Conservation (phyloP, 2,113 vertebrate species). For the Phrynosoma platyrhinos region DNA sequence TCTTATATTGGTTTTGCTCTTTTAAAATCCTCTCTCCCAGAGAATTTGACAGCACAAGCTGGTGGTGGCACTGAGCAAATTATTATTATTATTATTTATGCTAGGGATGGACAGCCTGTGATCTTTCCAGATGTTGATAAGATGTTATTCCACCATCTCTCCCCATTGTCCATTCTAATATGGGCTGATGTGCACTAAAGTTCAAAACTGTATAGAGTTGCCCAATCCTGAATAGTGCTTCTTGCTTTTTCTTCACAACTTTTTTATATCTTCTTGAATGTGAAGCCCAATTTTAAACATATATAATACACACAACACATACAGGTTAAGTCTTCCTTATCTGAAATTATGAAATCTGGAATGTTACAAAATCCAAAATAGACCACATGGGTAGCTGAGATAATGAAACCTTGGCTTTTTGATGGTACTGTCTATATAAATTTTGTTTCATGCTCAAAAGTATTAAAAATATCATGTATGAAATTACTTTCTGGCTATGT, state of each 20-base stretch:
- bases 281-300: neutral
- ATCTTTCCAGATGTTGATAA: too few relatives aligned
- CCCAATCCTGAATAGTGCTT: neutral
- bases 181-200: neutral
- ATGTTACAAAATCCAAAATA: too few relatives aligned
- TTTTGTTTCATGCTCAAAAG: too few relatives aligned
- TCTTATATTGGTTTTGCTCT: slow-evolving; percentile 57
- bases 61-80: neutral
- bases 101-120: too few relatives aligned
- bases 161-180: neutral
- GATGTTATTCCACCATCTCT: neutral
- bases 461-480: too few relatives aligned
- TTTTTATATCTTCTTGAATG: neutral
- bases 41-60: neutral
- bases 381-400: too few relatives aligned
- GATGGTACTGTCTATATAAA: too few relatives aligned
- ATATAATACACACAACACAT: too few relatives aligned
- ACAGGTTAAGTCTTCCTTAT: too few relatives aligned
- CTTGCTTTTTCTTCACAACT: neutral
- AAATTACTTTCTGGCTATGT: too few relatives aligned
- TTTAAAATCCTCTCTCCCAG: neutral
- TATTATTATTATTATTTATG: neutral
- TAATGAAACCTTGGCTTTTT: too few relatives aligned
- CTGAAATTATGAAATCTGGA: too few relatives aligned
- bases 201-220: neutral